Evolutionary conservation across 1,140 invertebrate species (phyloP).

Genomic region (Magallana angulata): DNA sequence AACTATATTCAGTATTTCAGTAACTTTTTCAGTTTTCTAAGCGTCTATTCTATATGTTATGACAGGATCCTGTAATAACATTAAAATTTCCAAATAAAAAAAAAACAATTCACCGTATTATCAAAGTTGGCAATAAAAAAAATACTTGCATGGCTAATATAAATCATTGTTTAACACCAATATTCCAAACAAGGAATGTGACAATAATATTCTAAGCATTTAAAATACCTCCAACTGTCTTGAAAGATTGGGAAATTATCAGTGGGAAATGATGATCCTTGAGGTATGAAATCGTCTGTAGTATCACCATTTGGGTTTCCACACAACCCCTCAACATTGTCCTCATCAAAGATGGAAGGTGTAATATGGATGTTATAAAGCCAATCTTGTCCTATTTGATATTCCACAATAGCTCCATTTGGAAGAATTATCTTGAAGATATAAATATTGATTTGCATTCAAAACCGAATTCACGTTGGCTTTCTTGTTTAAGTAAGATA

Average conservation of each 20-base stretch:
- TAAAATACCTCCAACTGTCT: not conserved
- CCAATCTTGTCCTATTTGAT: not conserved
- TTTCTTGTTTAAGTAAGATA: no score
- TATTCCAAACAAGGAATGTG: not conserved
- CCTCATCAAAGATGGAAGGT: not conserved
- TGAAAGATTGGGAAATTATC: not conserved
- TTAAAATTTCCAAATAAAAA: not conserved
- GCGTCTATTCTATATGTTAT: not conserved
- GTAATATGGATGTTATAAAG: constrained; percentile 10
- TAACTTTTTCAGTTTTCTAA: not conserved
- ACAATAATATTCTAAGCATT: not conserved
- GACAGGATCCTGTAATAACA: not conserved
- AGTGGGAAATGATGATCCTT: not conserved
- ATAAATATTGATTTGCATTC: no score
- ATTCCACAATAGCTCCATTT: not conserved
- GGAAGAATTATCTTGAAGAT: not conserved
- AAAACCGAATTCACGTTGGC: no score
- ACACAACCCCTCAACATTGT: constrained; percentile 4
- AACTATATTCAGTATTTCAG: not conserved
- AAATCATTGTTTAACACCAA: not conserved
- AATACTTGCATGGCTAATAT: not conserved
- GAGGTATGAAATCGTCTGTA: not conserved
- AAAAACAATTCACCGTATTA: not conserved
- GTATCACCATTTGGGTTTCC: not conserved
- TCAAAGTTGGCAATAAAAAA: not conserved